Evolutionary conservation across 2,888 invertebrate genomes (phyloP).

Genomic region (Lypha dubia): DNA sequence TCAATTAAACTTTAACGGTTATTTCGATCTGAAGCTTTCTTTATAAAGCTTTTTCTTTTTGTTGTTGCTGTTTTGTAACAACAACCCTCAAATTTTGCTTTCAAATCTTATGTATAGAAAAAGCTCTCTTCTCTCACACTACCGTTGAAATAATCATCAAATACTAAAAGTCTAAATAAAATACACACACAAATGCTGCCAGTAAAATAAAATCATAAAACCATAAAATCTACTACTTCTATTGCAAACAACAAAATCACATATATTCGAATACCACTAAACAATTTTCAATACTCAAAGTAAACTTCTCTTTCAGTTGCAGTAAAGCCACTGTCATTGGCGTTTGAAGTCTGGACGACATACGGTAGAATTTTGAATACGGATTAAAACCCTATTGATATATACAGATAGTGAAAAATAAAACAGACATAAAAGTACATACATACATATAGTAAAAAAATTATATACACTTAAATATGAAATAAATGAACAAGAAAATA

Average conservation of each 20-base stretch:
- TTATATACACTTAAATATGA: slow-evolving; percentile 7
- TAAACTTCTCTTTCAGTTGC: slow-evolving; percentile 78
- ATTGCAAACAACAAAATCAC: slow-evolving; percentile 21
- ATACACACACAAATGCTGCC: slow-evolving; percentile 43
- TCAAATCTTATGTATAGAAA: slow-evolving; percentile 8
- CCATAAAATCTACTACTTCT: slow-evolving; percentile 23
- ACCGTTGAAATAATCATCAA: slow-evolving; percentile 39
- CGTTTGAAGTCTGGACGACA: slow-evolving; percentile 83
- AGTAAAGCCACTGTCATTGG: slow-evolving; percentile 81
- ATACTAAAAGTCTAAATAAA: slow-evolving; percentile 50
- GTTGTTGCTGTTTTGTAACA: neutral
- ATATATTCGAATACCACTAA: slow-evolving; percentile 59
- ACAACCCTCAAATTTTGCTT: slow-evolving; percentile 44
- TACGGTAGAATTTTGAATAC: slow-evolving; percentile 74
- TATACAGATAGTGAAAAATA: slow-evolving; percentile 72
- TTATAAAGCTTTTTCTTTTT: slow-evolving; percentile 36
- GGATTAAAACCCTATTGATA: slow-evolving; percentile 78
- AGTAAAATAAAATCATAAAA: slow-evolving; percentile 50
- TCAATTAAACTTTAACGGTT: neutral
- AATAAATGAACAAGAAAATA: slow-evolving; percentile 21
- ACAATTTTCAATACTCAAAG: slow-evolving; percentile 69
- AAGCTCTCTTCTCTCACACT: slow-evolving; percentile 36
- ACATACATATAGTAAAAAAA: slow-evolving; percentile 74
- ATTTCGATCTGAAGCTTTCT: neutral
- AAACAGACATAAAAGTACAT: slow-evolving; percentile 28